A percentile compares a stretch with the other conserved stretches of the same genome.
Evolutionary conservation across 2,797 vertebrate species (phyloP).

Genomic region (Luscinia megarhynchos): DNA sequence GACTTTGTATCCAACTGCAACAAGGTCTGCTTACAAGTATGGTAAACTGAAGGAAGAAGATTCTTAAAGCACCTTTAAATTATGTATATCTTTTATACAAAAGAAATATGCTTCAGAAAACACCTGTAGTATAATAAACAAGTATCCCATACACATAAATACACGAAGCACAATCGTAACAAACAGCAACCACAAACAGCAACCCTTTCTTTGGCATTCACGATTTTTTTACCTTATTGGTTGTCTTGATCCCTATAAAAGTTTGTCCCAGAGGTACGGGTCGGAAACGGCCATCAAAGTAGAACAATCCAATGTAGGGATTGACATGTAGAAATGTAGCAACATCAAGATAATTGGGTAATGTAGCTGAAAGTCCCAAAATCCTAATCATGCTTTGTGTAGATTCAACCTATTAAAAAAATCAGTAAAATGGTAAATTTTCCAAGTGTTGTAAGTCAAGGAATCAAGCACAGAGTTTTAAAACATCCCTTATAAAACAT

Average conservation of each 20-base stretch:
- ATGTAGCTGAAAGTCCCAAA: slow-evolving; percentile 94
- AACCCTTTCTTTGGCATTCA: not conserved
- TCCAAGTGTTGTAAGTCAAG: not conserved
- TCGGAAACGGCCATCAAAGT: slow-evolving; percentile 94
- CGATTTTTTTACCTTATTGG: slow-evolving; percentile 87
- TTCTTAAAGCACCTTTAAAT: not conserved
- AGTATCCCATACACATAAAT: not conserved
- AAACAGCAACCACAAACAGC: not conserved
- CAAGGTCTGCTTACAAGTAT: not conserved
- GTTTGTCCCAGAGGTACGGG: slow-evolving; percentile 95
- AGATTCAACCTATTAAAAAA: slow-evolving; percentile 89
- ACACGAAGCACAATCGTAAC: not conserved
- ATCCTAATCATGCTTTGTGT: slow-evolving; percentile 99
- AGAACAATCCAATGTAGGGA: slow-evolving; percentile 96
- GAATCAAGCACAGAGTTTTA: not conserved
- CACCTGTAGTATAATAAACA: not conserved
- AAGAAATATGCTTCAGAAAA: not conserved
- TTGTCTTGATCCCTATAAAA: slow-evolving; percentile 93
- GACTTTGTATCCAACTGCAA: not conserved
- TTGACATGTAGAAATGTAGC: slow-evolving; percentile 95
- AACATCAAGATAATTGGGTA: slow-evolving; percentile 97
- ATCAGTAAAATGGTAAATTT: not conserved
- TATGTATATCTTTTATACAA: not conserved
- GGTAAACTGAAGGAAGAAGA: not conserved
- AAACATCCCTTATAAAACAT: not conserved